A percentile compares a stretch with the other conserved stretches of the same genome.
These are phyloP conservation scores for Pangasius larnaudii DNA, from an alignment of 2,797 vertebrate species.

Conservation along the genomic window DNA sequence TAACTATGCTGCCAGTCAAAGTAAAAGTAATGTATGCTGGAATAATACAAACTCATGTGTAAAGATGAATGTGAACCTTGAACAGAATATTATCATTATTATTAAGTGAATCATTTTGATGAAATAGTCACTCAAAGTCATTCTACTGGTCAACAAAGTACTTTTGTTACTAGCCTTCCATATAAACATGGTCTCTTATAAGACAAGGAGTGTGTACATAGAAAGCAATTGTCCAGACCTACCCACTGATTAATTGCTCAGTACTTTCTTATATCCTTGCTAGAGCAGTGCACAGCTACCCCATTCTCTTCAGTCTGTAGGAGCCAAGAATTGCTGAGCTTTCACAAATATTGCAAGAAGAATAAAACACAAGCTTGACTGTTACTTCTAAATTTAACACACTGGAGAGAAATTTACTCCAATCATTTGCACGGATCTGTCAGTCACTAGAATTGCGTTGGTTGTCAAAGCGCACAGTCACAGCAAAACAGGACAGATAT, in stretches of 20 bases:
- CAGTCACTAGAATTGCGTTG: background rate
- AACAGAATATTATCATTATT: background rate
- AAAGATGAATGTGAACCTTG: background rate
- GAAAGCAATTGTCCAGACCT: constrained; percentile 33
- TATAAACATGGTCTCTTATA: background rate
- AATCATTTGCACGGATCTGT: background rate
- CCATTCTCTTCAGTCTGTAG: constrained; percentile 24
- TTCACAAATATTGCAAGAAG: constrained; percentile 31
- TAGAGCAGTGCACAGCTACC: background rate
- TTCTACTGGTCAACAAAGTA: background rate
- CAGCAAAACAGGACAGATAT: constrained; percentile 17
- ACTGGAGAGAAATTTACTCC: background rate
- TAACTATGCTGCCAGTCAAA: constrained; percentile 29
- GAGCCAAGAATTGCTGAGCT: constrained; percentile 44
- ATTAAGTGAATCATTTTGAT: constrained; percentile 10
- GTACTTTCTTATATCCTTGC: background rate
- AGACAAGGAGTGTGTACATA: background rate
- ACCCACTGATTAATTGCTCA: constrained; percentile 44
- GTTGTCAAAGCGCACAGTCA: background rate
- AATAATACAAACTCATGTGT: constrained; percentile 12
- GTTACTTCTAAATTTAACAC: background rate
- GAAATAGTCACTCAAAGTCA: background rate
- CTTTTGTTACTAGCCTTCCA: constrained; percentile 1
- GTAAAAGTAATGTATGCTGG: background rate
- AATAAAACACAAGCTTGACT: background rate